Evolutionary conservation across 2,888 invertebrate genomes (phyloP).

Genomic region (Lithophane ornitopus): DNA sequence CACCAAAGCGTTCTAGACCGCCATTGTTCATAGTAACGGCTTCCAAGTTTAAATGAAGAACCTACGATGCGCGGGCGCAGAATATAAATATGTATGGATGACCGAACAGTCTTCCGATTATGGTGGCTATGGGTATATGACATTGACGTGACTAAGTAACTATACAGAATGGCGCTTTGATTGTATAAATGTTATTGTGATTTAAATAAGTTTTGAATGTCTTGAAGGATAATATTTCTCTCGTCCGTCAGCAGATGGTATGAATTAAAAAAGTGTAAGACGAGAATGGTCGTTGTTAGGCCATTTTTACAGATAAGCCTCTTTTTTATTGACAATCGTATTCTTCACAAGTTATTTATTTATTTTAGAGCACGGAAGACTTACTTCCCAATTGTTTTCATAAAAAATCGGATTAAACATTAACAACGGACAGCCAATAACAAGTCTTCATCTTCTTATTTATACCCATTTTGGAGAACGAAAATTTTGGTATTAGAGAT

Average conservation of each 20-base stretch:
- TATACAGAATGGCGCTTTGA: conserved; percentile 18
- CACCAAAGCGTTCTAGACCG: conserved; percentile 31
- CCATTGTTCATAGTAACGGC: conserved; percentile 63
- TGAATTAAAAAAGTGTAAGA: neutral
- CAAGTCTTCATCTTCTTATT: neutral
- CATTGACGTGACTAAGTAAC: conserved; percentile 59
- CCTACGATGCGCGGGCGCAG: conserved; percentile 50
- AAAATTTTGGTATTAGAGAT: neutral
- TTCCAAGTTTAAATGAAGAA: conserved; percentile 33
- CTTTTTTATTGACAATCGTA: neutral
- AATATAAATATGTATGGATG: conserved; percentile 60
- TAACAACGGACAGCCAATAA: neutral
- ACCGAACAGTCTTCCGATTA: conserved; percentile 55
- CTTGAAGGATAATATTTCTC: neutral
- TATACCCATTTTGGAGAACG: neutral
- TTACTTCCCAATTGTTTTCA: too few relatives aligned
- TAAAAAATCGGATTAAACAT: neutral
- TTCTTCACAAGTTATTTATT: neutral
- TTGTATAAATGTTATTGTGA: conserved; percentile 30
- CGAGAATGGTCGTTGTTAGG: neutral
- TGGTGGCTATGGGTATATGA: conserved; percentile 50
- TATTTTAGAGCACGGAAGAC: neutral
- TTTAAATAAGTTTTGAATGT: conserved; percentile 15
- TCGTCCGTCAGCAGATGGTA: neutral
- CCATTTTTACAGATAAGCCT: neutral